phyloP scores from a whole-genome alignment of 2,888 invertebrate species.

The Pristionchus mayeri region DNA sequence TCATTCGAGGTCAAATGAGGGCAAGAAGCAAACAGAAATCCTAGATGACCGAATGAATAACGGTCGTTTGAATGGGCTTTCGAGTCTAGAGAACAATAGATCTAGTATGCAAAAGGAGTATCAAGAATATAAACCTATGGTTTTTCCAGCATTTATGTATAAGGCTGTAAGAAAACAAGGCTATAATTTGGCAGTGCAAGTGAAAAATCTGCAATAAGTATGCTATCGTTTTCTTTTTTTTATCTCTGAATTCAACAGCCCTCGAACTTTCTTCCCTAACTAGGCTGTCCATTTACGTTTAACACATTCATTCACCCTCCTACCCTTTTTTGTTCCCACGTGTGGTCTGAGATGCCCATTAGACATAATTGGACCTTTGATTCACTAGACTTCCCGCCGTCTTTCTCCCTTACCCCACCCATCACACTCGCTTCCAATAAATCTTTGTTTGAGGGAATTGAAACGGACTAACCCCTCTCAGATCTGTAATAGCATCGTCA shows the following conservation, averaged over 20 bases:
- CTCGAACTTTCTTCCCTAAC: not conserved
- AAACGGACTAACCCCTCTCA: constrained; percentile 2
- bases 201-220: too few species aligned
- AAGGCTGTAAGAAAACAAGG: too few species aligned
- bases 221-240: not conserved
- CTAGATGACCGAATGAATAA: not conserved
- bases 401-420: not conserved
- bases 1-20: constrained; percentile 25
- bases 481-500: constrained; percentile 15
- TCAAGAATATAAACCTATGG: too few species aligned
- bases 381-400: constrained; percentile 30
- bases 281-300: constrained; percentile 11
- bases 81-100: too few species aligned
- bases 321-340: not conserved
- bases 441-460: constrained; percentile 40
- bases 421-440: constrained; percentile 6
- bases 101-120: too few species aligned
- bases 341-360: constrained; percentile 41
- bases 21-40: not conserved
- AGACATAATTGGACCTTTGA: not conserved
- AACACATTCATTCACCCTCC: not conserved
- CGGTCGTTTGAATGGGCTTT: not conserved
- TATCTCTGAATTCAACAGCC: not conserved
- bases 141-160: too few species aligned
- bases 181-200: too few species aligned